phyloP scores from a whole-genome alignment of 2,888 invertebrate species.

The Agapostemon virescens region DNA sequence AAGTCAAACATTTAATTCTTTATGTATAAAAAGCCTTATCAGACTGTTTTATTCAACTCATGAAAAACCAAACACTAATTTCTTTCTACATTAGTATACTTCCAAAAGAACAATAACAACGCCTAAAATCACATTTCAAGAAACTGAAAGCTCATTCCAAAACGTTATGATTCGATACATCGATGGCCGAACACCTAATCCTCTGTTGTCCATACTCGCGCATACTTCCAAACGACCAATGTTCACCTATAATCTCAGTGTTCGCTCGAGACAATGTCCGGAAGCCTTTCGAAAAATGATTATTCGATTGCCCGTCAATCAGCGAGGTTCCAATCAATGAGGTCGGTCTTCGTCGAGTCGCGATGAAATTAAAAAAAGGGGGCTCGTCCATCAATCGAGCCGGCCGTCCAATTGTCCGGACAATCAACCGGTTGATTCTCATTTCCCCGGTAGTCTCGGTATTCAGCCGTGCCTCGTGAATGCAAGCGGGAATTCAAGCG shows the following conservation, averaged over 20 bases:
- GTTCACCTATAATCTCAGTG: not conserved
- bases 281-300: not conserved
- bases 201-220: not conserved
- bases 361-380: not conserved
- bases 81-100: too few species aligned
- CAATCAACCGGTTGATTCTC: slow-evolving; percentile 2
- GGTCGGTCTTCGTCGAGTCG: not conserved
- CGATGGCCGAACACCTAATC: not conserved
- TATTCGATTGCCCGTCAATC: not conserved
- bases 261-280: not conserved
- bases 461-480: slow-evolving; percentile 33
- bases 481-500: slow-evolving; percentile 46
- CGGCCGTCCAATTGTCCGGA: not conserved
- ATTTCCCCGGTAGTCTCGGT: not conserved
- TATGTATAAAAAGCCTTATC: too few species aligned
- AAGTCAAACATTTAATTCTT: too few species aligned
- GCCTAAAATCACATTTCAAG: too few species aligned
- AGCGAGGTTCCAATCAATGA: slow-evolving; percentile 1
- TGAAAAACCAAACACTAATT: too few species aligned
- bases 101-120: too few species aligned
- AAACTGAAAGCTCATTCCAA: too few species aligned
- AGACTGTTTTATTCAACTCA: too few species aligned
- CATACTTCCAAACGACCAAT: not conserved
- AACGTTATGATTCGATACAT: too few species aligned
- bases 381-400: not conserved